Evolutionary conservation across 1,140 invertebrate genomes (phyloP).

Genomic region (Aphis craccivora): DNA sequence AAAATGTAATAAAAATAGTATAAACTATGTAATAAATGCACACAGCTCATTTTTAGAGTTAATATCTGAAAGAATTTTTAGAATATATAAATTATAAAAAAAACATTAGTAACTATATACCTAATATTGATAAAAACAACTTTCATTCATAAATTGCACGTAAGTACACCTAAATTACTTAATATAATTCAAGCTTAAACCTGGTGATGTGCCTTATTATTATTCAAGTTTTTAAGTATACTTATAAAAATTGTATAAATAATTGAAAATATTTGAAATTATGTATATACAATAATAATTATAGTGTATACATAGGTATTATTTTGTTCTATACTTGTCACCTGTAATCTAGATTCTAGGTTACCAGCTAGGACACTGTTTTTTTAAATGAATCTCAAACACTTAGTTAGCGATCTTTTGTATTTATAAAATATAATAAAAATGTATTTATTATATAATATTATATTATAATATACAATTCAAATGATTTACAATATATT

Average conservation of each 20-base stretch:
- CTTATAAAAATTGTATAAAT: background rate
- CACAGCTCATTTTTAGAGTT: background rate
- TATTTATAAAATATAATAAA: background rate
- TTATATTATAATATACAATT: background rate
- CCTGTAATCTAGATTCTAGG: background rate
- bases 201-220: background rate
- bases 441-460: background rate
- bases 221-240: background rate
- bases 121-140: too few relatives aligned
- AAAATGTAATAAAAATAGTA: background rate
- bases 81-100: background rate
- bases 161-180: background rate
- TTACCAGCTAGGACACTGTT: background rate
- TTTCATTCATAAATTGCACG: background rate
- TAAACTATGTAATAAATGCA: background rate
- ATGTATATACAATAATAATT: too few relatives aligned
- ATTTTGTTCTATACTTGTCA: background rate
- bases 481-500: background rate
- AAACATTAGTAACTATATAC: background rate
- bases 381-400: background rate
- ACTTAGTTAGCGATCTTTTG: background rate
- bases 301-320: too few relatives aligned
- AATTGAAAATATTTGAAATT: background rate
- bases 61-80: background rate
- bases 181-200: background rate